A percentile compares a stretch with the other conserved stretches of the same genome.
These are phyloP conservation scores for Thomomys bottae DNA, from an alignment of 2,113 vertebrate species.

Conservation along the genomic window DNA sequence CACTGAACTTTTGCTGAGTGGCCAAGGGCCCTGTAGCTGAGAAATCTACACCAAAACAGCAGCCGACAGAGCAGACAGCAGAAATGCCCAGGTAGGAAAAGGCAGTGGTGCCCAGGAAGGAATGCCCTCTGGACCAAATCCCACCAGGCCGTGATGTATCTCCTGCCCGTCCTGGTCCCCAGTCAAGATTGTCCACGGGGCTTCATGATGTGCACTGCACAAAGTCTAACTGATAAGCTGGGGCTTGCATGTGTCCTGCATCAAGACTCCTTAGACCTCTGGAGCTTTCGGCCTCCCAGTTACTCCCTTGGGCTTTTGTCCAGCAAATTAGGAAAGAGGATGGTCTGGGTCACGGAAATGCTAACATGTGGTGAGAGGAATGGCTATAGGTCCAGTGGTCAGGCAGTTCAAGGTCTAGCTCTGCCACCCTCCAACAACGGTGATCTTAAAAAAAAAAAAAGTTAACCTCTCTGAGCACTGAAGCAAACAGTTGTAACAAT, in stretches of 20 bases:
- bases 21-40: not conserved
- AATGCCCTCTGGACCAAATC: not conserved
- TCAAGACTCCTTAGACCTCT: not conserved
- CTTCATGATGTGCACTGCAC: not conserved
- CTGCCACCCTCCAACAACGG: not conserved
- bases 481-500: no score
- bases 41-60: not conserved
- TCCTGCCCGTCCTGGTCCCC: not conserved
- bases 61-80: not conserved
- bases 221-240: not conserved
- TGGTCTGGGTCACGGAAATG: not conserved
- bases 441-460: not conserved
- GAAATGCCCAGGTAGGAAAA: not conserved
- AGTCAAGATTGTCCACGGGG: not conserved
- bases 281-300: not conserved
- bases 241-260: not conserved
- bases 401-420: not conserved
- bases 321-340: not conserved
- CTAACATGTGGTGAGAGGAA: not conserved
- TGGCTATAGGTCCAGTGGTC: not conserved
- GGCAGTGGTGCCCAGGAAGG: not conserved
- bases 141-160: not conserved
- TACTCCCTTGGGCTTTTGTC: not conserved
- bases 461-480: no score
- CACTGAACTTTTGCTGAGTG: not conserved